Percentiles rank a stretch among this genome's conserved stretches.
These are phyloP conservation scores for Cephus nigrinus DNA, from an alignment of 2,888 invertebrate species.

Conservation along the genomic window DNA sequence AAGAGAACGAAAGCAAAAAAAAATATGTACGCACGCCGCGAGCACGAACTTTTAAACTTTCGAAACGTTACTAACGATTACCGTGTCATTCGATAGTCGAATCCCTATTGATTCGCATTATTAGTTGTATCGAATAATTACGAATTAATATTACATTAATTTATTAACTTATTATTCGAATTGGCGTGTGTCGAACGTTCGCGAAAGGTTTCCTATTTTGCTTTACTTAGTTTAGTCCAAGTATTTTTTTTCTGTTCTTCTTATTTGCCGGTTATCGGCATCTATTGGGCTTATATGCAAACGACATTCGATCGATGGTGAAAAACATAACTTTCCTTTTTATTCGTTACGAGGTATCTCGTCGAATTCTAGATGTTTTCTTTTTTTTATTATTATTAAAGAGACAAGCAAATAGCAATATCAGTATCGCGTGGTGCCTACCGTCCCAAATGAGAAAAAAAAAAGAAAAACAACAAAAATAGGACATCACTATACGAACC, in stretches of 20 bases:
- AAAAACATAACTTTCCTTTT: not conserved
- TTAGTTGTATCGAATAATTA: slow-evolving; percentile 35
- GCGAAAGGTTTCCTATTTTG: slow-evolving; percentile 10
- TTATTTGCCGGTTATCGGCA: slow-evolving; percentile 21
- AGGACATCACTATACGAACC: not conserved
- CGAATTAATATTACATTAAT: slow-evolving; percentile 34
- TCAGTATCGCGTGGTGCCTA: not conserved
- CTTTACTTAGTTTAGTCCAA: slow-evolving; percentile 10
- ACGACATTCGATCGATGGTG: slow-evolving; percentile 8
- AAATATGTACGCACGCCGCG: slow-evolving; percentile 19
- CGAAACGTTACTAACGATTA: slow-evolving; percentile 25
- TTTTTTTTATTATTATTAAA: not conserved
- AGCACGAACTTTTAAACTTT: slow-evolving; percentile 29
- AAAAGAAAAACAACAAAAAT: not conserved
- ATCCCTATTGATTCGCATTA: slow-evolving; percentile 44
- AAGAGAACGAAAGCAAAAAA: slow-evolving; percentile 4
- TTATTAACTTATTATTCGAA: slow-evolving; percentile 41
- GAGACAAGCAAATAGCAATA: not conserved
- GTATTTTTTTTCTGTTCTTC: slow-evolving; percentile 23
- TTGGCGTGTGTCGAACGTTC: slow-evolving; percentile 5
- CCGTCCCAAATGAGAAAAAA: not conserved
- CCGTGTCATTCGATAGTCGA: slow-evolving; percentile 35
- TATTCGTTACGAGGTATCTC: slow-evolving; percentile 1
- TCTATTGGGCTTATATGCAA: slow-evolving; percentile 3
- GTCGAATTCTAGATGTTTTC: not conserved